Percentiles rank a stretch among this genome's conserved stretches.
phyloP scores from a whole-genome alignment of 2,113 vertebrate species.

The Xenopus laevis region DNA sequence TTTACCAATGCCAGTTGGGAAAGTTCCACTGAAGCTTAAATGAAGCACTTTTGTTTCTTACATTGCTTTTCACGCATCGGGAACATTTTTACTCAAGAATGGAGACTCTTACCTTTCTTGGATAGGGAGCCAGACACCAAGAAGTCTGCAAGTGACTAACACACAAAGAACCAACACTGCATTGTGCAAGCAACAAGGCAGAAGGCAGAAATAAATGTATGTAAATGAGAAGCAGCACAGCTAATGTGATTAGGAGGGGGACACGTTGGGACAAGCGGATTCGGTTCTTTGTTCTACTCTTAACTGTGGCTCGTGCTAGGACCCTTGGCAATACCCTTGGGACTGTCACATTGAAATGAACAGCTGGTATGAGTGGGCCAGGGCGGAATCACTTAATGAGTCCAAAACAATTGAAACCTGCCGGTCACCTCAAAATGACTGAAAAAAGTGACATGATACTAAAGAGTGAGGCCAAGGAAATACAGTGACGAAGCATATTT shows the following conservation, averaged over 20 bases:
- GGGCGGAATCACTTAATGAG: conserved; percentile 7
- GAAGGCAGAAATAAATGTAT: conserved; percentile 7
- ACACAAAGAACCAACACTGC: conserved; percentile 2
- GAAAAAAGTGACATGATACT: conserved; percentile 17
- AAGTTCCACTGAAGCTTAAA: no score
- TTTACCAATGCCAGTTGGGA: no score
- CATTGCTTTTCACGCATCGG: no score
- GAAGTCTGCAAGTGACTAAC: no score
- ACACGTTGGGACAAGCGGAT: conserved; percentile 8
- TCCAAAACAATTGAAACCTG: conserved; percentile 14
- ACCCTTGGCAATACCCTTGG: conserved; percentile 11
- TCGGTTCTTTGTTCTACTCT: conserved; percentile 22
- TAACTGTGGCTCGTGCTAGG: conserved; percentile 30
- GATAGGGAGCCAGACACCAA: no score
- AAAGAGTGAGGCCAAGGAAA: neutral
- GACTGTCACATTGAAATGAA: conserved; percentile 13
- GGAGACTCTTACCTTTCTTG: no score
- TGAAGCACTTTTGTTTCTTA: no score
- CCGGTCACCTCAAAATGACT: conserved; percentile 11
- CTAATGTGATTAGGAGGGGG: conserved; percentile 34
- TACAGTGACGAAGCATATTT: conserved; percentile 1
- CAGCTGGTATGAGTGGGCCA: conserved; percentile 28
- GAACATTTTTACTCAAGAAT: no score
- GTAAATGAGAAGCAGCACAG: conserved; percentile 24
- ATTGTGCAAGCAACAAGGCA: neutral